Evolutionary conservation across 92 coral and sea anemone genomes (phyloP), one percentile per base, ranked within the genome.

Genomic region (Montipora capitata): DNA sequence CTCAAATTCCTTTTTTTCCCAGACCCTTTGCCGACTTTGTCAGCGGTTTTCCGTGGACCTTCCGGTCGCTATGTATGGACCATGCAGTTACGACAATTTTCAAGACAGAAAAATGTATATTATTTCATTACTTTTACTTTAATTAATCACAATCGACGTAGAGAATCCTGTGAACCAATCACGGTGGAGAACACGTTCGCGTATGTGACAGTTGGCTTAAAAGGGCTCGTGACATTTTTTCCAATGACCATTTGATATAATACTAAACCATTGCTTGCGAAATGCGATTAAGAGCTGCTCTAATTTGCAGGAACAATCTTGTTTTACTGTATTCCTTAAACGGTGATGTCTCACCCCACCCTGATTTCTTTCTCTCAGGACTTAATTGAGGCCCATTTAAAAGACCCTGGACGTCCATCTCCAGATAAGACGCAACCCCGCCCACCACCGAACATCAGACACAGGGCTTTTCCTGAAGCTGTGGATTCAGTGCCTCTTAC

Each of bases 51-150:
- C 44, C 98, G 99, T 14, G 95, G 96, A 39, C 99, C 99, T 4
- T 88, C 95, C 0, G 99, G 99, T 9, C 95, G 98, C 4, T 93
- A 91, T 35, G 98, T 93, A 39, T 97, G 99, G 99, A 94, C 98
- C 63, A 94, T 97, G 95, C 95, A 97, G 51, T 87, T 95, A 27
- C 78, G 99, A 74, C 99, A 97, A 77, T 95, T 97, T 78, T 93
- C 99, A 40, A 90, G 96, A 42, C 84, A 94, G 83, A 97, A 97
- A 82, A 91, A 97, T 64, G 99, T 94, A 62, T 51, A 4, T 69
- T 73, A 63, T 86, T 83, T 15, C 72, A 48, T 80, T 6, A 3
- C 35, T 2, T 13, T 7, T 72, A 5, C 7, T 70, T 35, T 7
- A n/a, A 0, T 12, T 13, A 9, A 10, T 5, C 52, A 48, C 7